These are phyloP conservation scores for Ammospiza maritima DNA, from an alignment of 2,797 vertebrate genomes.

Conservation along the genomic window DNA sequence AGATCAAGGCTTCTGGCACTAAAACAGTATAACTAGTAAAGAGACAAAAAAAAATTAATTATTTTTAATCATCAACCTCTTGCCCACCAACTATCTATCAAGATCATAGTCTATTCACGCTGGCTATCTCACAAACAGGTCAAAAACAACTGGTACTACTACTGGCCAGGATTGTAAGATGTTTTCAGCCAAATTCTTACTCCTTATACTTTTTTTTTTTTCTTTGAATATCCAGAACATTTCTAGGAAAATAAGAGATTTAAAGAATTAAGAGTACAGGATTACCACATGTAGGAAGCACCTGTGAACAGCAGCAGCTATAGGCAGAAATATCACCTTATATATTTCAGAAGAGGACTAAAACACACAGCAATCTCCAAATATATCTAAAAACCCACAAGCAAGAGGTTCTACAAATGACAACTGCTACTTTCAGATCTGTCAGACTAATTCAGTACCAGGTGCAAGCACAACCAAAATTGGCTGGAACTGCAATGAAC, in stretches of 20 bases:
- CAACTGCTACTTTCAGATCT: slow-evolving; percentile 1
- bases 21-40: neutral
- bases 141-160: neutral
- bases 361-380: neutral
- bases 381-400: neutral
- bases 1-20: neutral
- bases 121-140: neutral
- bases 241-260: accelerated
- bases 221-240: neutral
- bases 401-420: neutral
- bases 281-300: neutral
- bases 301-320: neutral
- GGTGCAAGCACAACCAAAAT: slow-evolving; percentile 20
- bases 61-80: neutral
- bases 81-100: neutral
- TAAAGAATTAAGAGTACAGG: neutral
- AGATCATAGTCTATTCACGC: neutral
- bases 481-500: slow-evolving; percentile 2
- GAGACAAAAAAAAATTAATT: neutral
- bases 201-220: accelerated
- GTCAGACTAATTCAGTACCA: slow-evolving; percentile 31
- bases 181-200: neutral
- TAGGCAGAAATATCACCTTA: neutral
- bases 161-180: neutral
- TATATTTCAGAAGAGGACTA: neutral